Evolutionary conservation across 2,888 invertebrate genomes (phyloP).

Genomic region (Graphium colonna): DNA sequence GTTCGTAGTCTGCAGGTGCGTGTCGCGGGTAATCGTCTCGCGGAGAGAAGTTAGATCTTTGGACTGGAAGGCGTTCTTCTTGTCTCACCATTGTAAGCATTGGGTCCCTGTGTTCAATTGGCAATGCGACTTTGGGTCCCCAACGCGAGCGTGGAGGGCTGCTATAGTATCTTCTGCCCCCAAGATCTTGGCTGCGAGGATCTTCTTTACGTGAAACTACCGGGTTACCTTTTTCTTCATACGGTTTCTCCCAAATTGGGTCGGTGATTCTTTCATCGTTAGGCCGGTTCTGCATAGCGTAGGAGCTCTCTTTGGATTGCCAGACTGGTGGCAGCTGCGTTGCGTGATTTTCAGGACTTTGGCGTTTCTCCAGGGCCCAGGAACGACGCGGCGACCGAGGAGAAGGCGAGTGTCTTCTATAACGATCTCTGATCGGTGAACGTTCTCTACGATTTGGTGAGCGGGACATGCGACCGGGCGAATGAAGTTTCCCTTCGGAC

Average conservation of each 20-base stretch:
- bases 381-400: slow-evolving; percentile 63
- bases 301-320: slow-evolving; percentile 45
- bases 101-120: not conserved
- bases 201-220: slow-evolving; percentile 7
- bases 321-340: slow-evolving; percentile 63
- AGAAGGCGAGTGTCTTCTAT: slow-evolving; percentile 55
- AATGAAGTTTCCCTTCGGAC: slow-evolving; percentile 30
- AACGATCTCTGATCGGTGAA: slow-evolving; percentile 56
- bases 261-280: slow-evolving; percentile 33
- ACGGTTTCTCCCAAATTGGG: slow-evolving; percentile 33
- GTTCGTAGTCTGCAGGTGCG: slow-evolving; percentile 7
- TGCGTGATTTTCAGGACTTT: slow-evolving; percentile 49
- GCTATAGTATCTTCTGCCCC: slow-evolving; percentile 1
- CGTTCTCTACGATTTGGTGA: slow-evolving; percentile 55
- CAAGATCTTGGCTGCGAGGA: slow-evolving; percentile 3
- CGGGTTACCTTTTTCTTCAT: slow-evolving; percentile 3
- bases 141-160: slow-evolving; percentile 5
- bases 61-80: slow-evolving; percentile 26
- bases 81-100: not conserved
- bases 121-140: not conserved
- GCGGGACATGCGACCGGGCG: slow-evolving; percentile 45
- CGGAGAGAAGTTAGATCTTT: slow-evolving; percentile 28
- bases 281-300: slow-evolving; percentile 26
- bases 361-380: slow-evolving; percentile 66
- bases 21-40: slow-evolving; percentile 7